phyloP scores from a whole-genome alignment of 2,888 invertebrate genomes.

The Drepana falcataria region DNA sequence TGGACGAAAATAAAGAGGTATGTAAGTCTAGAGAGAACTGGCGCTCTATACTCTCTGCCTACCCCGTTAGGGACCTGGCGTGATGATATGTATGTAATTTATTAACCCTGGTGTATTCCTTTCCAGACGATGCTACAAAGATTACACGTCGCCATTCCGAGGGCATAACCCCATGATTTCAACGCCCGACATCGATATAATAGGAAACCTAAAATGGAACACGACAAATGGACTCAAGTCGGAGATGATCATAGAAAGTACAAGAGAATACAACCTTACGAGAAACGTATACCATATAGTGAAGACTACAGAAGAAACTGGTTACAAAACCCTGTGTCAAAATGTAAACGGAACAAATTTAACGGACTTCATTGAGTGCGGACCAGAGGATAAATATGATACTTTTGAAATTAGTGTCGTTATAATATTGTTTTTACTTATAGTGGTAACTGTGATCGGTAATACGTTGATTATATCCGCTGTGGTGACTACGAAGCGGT shows the following conservation, averaged over 20 bases:
- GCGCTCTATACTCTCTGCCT: no score
- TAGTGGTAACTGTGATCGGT: constrained; percentile 87
- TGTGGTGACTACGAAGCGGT: constrained; percentile 89
- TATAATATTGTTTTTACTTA: constrained; percentile 81
- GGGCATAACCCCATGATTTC: constrained; percentile 56
- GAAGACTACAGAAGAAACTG: constrained; percentile 24
- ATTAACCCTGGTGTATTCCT: constrained; percentile 14
- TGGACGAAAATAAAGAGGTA: no score
- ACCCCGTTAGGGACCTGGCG: no score
- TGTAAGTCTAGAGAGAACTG: no score
- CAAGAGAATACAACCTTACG: constrained; percentile 40
- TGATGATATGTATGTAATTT: no score
- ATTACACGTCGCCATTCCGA: constrained; percentile 4
- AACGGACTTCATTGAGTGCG: constrained; percentile 22
- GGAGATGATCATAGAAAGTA: constrained; percentile 49
- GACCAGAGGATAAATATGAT: constrained; percentile 43
- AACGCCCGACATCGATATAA: constrained; percentile 36
- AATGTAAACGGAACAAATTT: constrained; percentile 15
- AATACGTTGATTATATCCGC: constrained; percentile 94
- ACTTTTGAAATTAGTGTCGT: constrained; percentile 80
- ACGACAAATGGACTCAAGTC: constrained; percentile 34
- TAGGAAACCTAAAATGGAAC: constrained; percentile 57
- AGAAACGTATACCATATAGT: constrained; percentile 48
- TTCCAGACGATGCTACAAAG: constrained; percentile 46
- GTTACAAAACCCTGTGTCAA: constrained; percentile 24